Base-by-base conservation (phyloP, 2,113 vertebrate species). In the Lanius collurio region DNA sequence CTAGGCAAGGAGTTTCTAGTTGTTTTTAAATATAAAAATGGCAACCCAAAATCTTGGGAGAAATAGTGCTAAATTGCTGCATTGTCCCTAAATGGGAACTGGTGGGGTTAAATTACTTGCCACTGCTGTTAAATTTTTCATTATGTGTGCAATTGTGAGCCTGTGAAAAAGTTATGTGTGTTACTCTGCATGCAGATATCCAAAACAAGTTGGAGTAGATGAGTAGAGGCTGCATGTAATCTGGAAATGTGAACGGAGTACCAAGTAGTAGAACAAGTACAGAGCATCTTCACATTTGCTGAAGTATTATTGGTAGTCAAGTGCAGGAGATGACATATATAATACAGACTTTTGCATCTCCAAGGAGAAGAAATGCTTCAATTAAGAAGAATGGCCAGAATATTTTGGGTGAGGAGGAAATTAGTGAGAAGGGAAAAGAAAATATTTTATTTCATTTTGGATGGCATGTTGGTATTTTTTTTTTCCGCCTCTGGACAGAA, bases 271-370 rank as follows among this genome's bases (percentile, higher is more conserved):
- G 55, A 80, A 93, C 77, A 93, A 95, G 70, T 65, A 59, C 12
- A 39, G 71, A 92, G 39, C 68, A 81, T 90, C 59, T 77, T 93
- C 90, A 90, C 50, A 37, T 92, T 83, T 12, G 13, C 94, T 86
- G 79, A 80, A 95, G 77, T 92, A 59, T 37, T 93, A 84, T 77
- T 94, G 71, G 84, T 94, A 90, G 71, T 94, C 50, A 70, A 94
- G 85, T 94, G 86, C 76, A 77, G 87, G 85, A 86, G 77, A 94
- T 93, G 85, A 92, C 68, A 96, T 96, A 92, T 95, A 71, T 93
- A 59, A 86, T 55, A 92, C 77, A 88, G 85, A 50, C 71, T 94
- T 88, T 26, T 93, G 42, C 80, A 77, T 93, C 79, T 94, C 78
- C 71, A 88, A 59, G 64, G 76, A 88, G 71, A 94, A 89, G 85